Evolutionary conservation across 53 echinoderm and acorn worm genomes (phyloP).

Genomic region (Crossaster papposus): DNA sequence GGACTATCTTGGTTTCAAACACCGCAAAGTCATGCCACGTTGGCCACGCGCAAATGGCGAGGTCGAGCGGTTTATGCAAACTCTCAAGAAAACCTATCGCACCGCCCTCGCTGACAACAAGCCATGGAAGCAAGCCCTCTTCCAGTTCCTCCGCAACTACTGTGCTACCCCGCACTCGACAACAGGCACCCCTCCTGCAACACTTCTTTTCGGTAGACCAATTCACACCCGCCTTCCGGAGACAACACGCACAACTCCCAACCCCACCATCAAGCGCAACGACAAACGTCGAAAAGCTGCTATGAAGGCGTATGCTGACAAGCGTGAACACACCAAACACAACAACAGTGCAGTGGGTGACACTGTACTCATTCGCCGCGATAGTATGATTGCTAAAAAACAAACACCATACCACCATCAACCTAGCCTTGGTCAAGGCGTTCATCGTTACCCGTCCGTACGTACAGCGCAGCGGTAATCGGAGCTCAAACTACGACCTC

Average conservation of each 20-base stretch:
- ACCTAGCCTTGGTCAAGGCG: no score
- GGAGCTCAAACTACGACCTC: no score
- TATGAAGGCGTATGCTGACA: slow-evolving; percentile 31
- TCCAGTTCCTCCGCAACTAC: slow-evolving; percentile 68
- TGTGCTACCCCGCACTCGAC: slow-evolving; percentile 71
- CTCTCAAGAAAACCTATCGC: slow-evolving; percentile 62
- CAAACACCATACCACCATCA: slow-evolving; percentile 59
- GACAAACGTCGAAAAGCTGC: slow-evolving; percentile 7
- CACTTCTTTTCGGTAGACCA: slow-evolving; percentile 19
- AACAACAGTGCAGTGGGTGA: slow-evolving; percentile 13
- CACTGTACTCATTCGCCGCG: slow-evolving; percentile 34
- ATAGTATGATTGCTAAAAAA: slow-evolving; percentile 16
- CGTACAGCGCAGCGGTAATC: no score
- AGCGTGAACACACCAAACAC: background rate
- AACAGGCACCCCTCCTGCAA: slow-evolving; percentile 57
- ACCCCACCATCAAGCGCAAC: background rate
- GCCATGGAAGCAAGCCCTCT: slow-evolving; percentile 66
- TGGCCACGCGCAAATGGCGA: slow-evolving; percentile 79
- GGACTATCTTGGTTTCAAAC: slow-evolving; percentile 68
- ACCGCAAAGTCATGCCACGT: slow-evolving; percentile 65
- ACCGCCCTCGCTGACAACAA: slow-evolving; percentile 56
- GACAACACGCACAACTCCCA: background rate
- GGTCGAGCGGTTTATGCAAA: slow-evolving; percentile 73
- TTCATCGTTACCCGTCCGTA: no score
- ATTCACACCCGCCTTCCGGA: slow-evolving; percentile 19